These are phyloP conservation scores for Ectropis grisescens DNA, from an alignment of 1,140 invertebrate genomes.

Conservation along the genomic window DNA sequence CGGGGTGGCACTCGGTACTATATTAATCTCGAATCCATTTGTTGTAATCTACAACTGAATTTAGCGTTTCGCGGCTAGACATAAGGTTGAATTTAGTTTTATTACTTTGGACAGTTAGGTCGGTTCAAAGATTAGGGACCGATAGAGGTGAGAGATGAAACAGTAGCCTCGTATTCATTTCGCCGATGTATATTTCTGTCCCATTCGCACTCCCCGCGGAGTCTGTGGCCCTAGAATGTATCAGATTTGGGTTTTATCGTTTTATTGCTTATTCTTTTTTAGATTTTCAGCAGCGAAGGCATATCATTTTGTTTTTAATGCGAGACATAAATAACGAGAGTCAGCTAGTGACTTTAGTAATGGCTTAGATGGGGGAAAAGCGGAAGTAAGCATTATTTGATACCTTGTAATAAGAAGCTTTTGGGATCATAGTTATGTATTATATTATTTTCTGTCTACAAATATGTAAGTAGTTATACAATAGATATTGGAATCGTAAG, in stretches of 20 bases:
- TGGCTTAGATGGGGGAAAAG: slow-evolving; percentile 51
- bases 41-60: slow-evolving; percentile 56
- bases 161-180: slow-evolving; percentile 66
- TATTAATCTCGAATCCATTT: slow-evolving; percentile 70
- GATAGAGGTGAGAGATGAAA: slow-evolving; percentile 70
- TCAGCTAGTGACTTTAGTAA: slow-evolving; percentile 51
- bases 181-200: slow-evolving; percentile 48
- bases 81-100: slow-evolving; percentile 53
- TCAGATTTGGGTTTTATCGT: slow-evolving; percentile 70
- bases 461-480: too few relatives aligned
- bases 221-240: slow-evolving; percentile 63
- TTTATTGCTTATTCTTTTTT: slow-evolving; percentile 71
- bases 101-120: slow-evolving; percentile 50
- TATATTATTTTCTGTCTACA: too few relatives aligned
- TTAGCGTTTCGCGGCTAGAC: slow-evolving; percentile 26
- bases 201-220: slow-evolving; percentile 51
- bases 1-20: slow-evolving; percentile 62
- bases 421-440: too few relatives aligned
- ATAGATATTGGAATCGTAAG: too few relatives aligned
- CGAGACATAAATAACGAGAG: slow-evolving; percentile 57
- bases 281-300: slow-evolving; percentile 67
- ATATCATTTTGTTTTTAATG: slow-evolving; percentile 70
- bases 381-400: slow-evolving; percentile 44
- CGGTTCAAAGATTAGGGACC: slow-evolving; percentile 56
- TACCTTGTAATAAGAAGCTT: slow-evolving; percentile 24